Percentiles rank a stretch among this genome's conserved stretches.
phyloP scores from a whole-genome alignment of 2,797 vertebrate genomes.

The Malacoctenus gilli region DNA sequence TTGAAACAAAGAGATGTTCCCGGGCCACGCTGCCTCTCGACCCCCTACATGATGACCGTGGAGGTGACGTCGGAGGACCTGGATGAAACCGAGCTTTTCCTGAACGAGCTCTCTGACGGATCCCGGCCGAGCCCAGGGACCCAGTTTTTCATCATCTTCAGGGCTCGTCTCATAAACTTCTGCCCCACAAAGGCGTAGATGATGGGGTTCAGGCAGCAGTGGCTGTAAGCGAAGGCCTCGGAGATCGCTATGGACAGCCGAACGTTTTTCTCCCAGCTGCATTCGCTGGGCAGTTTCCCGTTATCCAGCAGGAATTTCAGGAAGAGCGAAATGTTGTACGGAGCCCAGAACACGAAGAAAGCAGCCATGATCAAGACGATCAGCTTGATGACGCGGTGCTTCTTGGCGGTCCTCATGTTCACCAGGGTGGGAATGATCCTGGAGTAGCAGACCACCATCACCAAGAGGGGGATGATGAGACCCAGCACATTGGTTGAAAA shows the following conservation, averaged over 20 bases:
- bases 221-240: conserved; percentile 70
- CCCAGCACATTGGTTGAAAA: conserved; percentile 67
- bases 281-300: rapidly evolving
- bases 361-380: conserved; percentile 60
- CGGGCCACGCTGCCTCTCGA: not conserved
- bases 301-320: conserved; percentile 38
- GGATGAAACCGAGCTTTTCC: conserved; percentile 60
- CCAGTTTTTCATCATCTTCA: conserved; percentile 58
- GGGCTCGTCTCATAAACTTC: conserved; percentile 70
- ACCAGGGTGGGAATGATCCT: conserved; percentile 72
- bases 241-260: conserved; percentile 49
- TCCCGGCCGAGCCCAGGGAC: conserved; percentile 14
- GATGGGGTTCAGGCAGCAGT: conserved; percentile 83
- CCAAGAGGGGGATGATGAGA: conserved; percentile 70
- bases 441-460: conserved; percentile 79
- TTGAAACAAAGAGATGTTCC: not conserved
- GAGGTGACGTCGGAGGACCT: conserved; percentile 59
- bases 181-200: conserved; percentile 81
- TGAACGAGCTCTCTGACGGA: conserved; percentile 21
- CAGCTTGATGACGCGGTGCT: conserved; percentile 70
- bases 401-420: conserved; percentile 69
- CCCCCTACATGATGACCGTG: conserved; percentile 55
- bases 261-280: not conserved
- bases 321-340: conserved; percentile 72
- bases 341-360: conserved; percentile 81